Evolutionary conservation across 1,140 invertebrate genomes (phyloP), one percentile per base, ranked within the genome.

Genomic region (Globodera ellingtonae): DNA sequence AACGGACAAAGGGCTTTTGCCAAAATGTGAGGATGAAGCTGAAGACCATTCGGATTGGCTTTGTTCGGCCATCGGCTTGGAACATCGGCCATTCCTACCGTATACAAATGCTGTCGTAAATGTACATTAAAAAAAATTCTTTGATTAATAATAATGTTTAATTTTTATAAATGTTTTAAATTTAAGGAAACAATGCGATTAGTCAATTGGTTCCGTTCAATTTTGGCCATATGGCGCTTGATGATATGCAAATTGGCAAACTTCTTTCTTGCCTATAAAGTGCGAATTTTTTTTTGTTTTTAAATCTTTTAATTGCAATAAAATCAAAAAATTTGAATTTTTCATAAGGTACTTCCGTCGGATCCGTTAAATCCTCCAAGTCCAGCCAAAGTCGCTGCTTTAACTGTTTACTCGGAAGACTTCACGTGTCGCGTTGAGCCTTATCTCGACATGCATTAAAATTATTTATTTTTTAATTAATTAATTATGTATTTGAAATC

Each of bases 231-330:
- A n/a, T 62, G 18, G 47, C 75, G 8, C 67, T 76, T 65, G 75
- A 76, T 3, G 75, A 76, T 35, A 24, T 76, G 9, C 24, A 46
- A 24, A 21, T 76, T 59, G 75, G 75, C 50, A 47, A 82, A 82
- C 75, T 65, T 82, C 8, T 71, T 84, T 10, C 71, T 83, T 2
- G 7, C 47, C 0, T 81, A 76, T 21, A 79, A 84, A 21, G 80
- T 83, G 21, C 1, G 10, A 62, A 52, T 52, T 76, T 9, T n/a
- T n/a, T 71, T 5, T 6, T 9, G 52, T 52, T 52, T 52, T 7
- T 2, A 47, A 21, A 1, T 21, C 9, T 3, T 52, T 52, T 52
- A 52, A 52, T 52, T 52, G 15, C 8, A 52, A 4, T 7, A 3
- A 3, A 52, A 52, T 52, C 15, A 52, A 10, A 10, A 6, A 52